Evolutionary conservation across 2,113 vertebrate species (phyloP).

Genomic region (Erinaceus europaeus): DNA sequence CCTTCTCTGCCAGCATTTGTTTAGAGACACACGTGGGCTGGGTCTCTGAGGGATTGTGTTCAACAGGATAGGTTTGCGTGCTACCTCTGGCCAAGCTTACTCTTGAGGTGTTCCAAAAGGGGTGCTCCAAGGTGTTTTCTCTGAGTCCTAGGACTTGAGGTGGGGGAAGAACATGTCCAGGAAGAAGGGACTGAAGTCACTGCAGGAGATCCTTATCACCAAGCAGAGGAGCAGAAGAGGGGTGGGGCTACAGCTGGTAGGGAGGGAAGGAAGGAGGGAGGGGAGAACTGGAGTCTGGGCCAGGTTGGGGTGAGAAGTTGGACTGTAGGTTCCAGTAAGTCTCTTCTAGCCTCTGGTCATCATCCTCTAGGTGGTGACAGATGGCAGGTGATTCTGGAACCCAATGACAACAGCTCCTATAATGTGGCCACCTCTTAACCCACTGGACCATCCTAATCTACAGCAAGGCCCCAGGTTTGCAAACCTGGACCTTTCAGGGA

Average conservation of each 20-base stretch:
- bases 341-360: not conserved
- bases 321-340: not conserved
- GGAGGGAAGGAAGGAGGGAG: not conserved
- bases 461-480: not conserved
- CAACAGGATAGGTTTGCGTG: rapidly evolving
- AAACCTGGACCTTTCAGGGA: not conserved
- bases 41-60: not conserved
- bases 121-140: not conserved
- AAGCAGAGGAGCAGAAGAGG: not conserved
- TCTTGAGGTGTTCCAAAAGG: not conserved
- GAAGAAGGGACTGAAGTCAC: too few species aligned
- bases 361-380: not conserved
- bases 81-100: not conserved
- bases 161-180: too few species aligned
- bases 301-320: not conserved
- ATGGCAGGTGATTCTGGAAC: not conserved
- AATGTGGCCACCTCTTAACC: not conserved
- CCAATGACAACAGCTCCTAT: not conserved
- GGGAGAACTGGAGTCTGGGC: not conserved
- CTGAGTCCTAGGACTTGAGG: not conserved
- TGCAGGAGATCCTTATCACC: too few species aligned
- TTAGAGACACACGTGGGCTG: not conserved
- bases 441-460: not conserved
- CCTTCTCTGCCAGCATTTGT: not conserved
- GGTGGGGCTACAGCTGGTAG: not conserved